Evolutionary conservation across 2,113 vertebrate species (phyloP).

Genomic region (Dicaeum eximium): DNA sequence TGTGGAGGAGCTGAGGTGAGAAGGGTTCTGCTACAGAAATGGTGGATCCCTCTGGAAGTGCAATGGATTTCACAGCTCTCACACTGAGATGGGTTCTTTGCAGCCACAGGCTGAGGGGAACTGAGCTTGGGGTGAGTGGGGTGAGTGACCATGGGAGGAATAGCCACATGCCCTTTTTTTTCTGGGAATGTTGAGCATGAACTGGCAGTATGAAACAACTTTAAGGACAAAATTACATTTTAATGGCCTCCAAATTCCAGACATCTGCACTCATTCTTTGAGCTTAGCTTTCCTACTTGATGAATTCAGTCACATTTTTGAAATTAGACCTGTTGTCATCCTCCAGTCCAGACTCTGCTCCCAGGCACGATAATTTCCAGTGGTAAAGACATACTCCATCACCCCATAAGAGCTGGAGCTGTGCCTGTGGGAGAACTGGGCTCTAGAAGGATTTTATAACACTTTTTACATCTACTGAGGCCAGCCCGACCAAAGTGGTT

Average conservation of each 20-base stretch:
- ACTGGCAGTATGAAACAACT: background rate
- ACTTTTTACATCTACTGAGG: background rate
- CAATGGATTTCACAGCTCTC: background rate
- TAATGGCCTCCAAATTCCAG: background rate
- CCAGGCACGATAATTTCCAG: background rate
- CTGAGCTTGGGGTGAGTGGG: background rate
- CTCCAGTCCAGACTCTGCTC: background rate
- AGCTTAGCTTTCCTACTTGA: background rate
- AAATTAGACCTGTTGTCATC: background rate
- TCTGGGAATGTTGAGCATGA: background rate
- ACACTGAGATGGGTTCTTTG: background rate
- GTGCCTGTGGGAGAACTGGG: background rate
- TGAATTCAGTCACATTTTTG: background rate
- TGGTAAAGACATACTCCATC: background rate
- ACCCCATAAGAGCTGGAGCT: accelerated
- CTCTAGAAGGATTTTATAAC: background rate
- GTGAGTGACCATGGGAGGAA: background rate
- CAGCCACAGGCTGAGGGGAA: background rate
- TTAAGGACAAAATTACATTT: background rate
- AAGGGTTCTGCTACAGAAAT: background rate
- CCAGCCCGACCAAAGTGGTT: background rate
- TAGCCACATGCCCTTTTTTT: background rate
- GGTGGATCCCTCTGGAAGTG: background rate
- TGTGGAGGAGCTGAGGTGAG: background rate
- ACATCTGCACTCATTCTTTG: background rate